A percentile compares a stretch with the other conserved stretches of the same genome.
phyloP scores from a whole-genome alignment of 2,888 invertebrate genomes.

The Mythimna vitellina region DNA sequence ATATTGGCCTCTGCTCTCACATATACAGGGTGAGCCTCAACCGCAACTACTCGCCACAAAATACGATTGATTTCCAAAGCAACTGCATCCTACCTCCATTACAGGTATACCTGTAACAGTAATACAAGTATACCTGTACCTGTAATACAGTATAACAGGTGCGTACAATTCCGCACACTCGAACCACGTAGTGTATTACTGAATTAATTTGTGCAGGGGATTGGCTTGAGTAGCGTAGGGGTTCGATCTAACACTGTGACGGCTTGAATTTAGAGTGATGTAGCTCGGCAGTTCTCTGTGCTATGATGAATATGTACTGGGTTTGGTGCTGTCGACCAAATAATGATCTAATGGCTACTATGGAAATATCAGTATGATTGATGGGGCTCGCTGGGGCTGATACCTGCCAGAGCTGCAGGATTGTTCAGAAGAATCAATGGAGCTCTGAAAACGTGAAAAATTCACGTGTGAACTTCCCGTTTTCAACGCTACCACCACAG shows the following conservation, averaged over 20 bases:
- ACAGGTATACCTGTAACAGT: background rate
- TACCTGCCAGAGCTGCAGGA: too few relatives aligned
- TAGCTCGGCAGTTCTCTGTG: background rate
- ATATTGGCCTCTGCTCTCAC: background rate
- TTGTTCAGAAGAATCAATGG: too few relatives aligned
- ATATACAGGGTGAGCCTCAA: constrained; percentile 1
- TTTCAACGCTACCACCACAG: too few relatives aligned
- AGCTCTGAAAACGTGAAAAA: too few relatives aligned
- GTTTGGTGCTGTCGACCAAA: background rate
- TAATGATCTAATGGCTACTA: too few relatives aligned
- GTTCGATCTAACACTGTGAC: background rate
- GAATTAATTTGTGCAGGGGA: constrained; percentile 30
- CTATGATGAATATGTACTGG: background rate
- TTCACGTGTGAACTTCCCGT: too few relatives aligned
- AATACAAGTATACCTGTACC: background rate
- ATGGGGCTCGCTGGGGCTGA: too few relatives aligned
- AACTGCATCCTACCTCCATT: constrained; percentile 13
- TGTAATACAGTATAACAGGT: background rate
- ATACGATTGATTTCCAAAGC: constrained; percentile 52
- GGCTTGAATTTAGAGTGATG: constrained; percentile 24
- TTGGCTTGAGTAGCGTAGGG: background rate
- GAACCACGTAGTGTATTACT: constrained; percentile 33
- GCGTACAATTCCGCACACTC: background rate
- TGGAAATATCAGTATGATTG: too few relatives aligned
- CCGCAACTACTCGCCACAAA: constrained; percentile 41